Base-by-base conservation (phyloP, 2,888 invertebrate genomes). In the Lasius fuliginosus region DNA sequence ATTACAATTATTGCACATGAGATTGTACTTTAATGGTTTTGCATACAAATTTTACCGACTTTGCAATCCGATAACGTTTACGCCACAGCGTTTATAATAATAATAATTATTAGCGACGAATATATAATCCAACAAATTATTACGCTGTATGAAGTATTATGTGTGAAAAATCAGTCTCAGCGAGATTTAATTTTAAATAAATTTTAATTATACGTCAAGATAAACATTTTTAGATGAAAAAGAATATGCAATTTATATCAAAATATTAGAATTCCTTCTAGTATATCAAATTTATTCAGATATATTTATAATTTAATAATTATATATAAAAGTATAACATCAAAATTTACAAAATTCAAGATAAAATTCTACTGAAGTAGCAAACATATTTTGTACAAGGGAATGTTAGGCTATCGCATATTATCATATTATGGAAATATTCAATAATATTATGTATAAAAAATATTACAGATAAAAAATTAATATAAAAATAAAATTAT, bases 1-100 rank as follows among this genome's bases (percentile, higher is more conserved):
- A 62, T 67, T 65, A 56, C 49, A 40, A 77, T 67, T 30, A 83
- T 68, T 60, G 60, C 73, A 60, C 33, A 33, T 46, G 36, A 58
- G 33, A 81, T 81, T 60, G 60, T 62, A 81, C 42, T 73, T 81
- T 73, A 81, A 81, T 81, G 23, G 27, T 46, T 81, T 60, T 12
- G 33, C 27, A 12, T 74, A 60, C 9, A 60, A 81, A 74, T 81
- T 81, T 74, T 18, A 3, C 15, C 30, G 36, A 60, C 6, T 15
- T 12, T 18, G 74, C 18, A 81, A 73, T 46, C 33, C 58, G 12
- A n/a, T 46, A 27, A 46, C 2, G n/a, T 71, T 71, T 46, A 11
- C 18, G n/a, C 0, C 0, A 30, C 46, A 0, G 5, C 15, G 15
- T 76, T 46, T 46, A 46, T 5, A 36, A 36, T 36, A 36, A 36